Base-by-base conservation (phyloP, 2,113 vertebrate species). In the Tauraco erythrolophus region DNA sequence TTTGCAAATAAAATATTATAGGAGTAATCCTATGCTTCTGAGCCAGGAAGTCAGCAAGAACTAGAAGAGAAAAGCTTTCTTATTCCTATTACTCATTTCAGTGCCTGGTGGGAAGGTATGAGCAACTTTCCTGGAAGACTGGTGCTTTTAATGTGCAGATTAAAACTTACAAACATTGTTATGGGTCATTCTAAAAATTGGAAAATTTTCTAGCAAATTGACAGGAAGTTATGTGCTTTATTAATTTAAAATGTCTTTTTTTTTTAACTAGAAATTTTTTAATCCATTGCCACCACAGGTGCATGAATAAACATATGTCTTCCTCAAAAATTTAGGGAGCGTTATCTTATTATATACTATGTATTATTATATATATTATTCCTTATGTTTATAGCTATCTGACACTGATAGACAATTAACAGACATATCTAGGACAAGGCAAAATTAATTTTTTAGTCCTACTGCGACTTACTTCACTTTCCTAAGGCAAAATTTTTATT, bases 261-360 rank as follows among this genome's bases (percentile, higher is more conserved):
- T 46, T 70, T 72, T 31, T 5, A 7, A 53, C 11, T 14, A 16
- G 3, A 45, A 64, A 30, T 10, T 19, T 13, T 85, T 75, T 43
- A 72, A 43, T 56, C 27, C 17, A 5, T 70, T 56, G 10, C 11
- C 15, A 61, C 11, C 1, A 60, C 1, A 39, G 6, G 11, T 35
- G 25, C 33, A 19, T 0, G 0, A 74, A 31, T 35, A 43, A 80
- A 74, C 0, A 10, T 1, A 1, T 6, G 2, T 61, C 6, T 18
- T 65, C n/a, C 17, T 6, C 1, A 1, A 9, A 69, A 46, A 23
- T 8, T 21, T n/a, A 48, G 11, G 14, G 12, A 84, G 6, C 17
- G 61, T 46, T 71, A 1, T 60, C 6, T 65, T 56, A 35, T 14
- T 60, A 22, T 25, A 12, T 3, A 41, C 68, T 50, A 66, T 68